phyloP scores from a whole-genome alignment of 1,140 invertebrate genomes.

The Pseudachorutes palmiensis region DNA sequence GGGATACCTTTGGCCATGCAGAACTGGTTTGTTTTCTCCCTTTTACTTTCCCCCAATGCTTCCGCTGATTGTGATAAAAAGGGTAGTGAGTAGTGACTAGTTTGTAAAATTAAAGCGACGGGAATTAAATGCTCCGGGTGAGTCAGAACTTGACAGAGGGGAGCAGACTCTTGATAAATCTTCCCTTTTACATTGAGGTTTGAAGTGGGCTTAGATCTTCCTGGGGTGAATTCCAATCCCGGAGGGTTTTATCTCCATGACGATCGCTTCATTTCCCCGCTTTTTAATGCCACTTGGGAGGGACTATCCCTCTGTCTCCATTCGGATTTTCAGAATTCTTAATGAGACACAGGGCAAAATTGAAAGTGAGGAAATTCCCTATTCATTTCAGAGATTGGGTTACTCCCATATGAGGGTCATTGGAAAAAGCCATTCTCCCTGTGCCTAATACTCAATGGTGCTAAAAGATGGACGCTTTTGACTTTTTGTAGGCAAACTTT shows the following conservation, averaged over 20 bases:
- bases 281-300: not conserved
- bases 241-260: conserved; percentile 19
- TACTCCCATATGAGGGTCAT: too few species aligned
- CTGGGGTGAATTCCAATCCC: conserved; percentile 18
- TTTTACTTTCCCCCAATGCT: not conserved
- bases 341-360: too few species aligned
- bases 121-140: conserved; percentile 11
- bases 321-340: too few species aligned
- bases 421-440: too few species aligned
- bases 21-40: conserved; percentile 20
- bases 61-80: not conserved
- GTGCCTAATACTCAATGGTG: too few species aligned
- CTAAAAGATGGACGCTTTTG: too few species aligned
- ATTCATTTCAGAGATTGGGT: too few species aligned
- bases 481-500: conserved; percentile 21
- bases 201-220: not conserved
- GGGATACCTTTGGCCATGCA: conserved; percentile 27
- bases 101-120: not conserved
- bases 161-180: not conserved
- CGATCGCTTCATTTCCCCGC: conserved; percentile 8
- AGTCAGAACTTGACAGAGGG: conserved; percentile 5
- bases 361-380: too few species aligned
- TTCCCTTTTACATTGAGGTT: not conserved
- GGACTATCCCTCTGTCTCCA: not conserved
- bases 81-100: too few species aligned